Percentiles rank a stretch among this genome's conserved stretches.
phyloP scores from a whole-genome alignment of 2,113 vertebrate genomes.

The Narcine bancroftii region DNA sequence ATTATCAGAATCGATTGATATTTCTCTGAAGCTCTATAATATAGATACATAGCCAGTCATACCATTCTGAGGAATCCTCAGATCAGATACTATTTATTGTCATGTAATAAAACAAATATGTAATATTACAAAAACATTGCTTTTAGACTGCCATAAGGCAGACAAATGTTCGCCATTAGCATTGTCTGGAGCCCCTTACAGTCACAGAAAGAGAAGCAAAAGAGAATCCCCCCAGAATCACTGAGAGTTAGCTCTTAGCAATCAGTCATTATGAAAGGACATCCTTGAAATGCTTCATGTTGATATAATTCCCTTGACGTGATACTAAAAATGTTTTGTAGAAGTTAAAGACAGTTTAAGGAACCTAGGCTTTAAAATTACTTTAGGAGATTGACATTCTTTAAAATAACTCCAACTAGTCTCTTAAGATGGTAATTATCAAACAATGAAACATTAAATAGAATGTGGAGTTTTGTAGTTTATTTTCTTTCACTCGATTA shows the following conservation, averaged over 20 bases:
- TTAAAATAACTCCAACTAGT: neutral
- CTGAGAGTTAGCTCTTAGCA: neutral
- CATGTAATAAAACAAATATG: no score
- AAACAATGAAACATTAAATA: neutral
- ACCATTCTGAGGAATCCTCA: neutral
- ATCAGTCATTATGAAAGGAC: neutral
- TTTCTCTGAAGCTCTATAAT: neutral
- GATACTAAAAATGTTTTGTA: neutral
- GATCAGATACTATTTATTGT: no score
- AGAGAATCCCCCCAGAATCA: no score
- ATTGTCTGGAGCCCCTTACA: no score
- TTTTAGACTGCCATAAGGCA: no score
- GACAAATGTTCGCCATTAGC: no score
- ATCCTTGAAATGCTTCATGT: neutral
- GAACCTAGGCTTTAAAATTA: neutral
- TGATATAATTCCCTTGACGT: neutral
- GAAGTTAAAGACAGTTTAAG: neutral
- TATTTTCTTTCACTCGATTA: neutral
- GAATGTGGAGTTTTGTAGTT: neutral
- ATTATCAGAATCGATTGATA: neutral
- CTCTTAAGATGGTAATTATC: no score
- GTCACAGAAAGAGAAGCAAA: no score
- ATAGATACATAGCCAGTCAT: conserved; percentile 1
- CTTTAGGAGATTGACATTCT: neutral
- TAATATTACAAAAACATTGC: no score